Base-by-base conservation (phyloP, 2,113 vertebrate genomes). In the Hylia prasina region DNA sequence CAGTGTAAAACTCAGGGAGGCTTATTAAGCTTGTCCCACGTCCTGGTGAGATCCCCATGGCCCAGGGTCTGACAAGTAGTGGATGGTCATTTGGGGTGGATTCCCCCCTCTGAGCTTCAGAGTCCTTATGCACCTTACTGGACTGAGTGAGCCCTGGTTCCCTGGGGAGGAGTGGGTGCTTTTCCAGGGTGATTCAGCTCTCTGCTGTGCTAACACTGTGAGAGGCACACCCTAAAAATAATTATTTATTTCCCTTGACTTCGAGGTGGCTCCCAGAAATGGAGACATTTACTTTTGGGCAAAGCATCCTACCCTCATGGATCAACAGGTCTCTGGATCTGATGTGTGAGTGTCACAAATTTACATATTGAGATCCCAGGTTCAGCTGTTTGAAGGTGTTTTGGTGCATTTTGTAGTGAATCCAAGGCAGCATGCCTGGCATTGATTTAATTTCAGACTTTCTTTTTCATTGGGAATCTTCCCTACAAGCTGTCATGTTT, bases 381-480 rank as follows among this genome's bases (percentile, higher is more conserved):
- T 47, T 91, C 39, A 33, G 19, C 39, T 53, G 56, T 87, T 51
- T 69, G 44, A 64, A 88, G 53, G 61, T 45, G 57, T 30, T 87
- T 89, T 66, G 24, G 28, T 78, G 8, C 4, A 10, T 3, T 65
- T 79, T 66, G 7, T 15, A 39, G 20, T 22, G 51, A 56, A 47
- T 39, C 33, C 53, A 70, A 75, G 31, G 47, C 69, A 65, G 13
- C 13, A 11, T 65, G 51, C 16, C 79, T 78, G 79, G 24, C 56
- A 60, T 23, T 72, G 44, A 60, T 66, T 94, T 86, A 42, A 57
- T 91, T 82, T 79, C 68, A 87, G 76, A n/a, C 56, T 35, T 72
- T 30, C 28, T 50, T 80, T 90, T 87, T 79, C 53, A 21, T n/a
- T 4, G 3, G 42, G 27, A 73, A 73, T 40, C 45, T 54, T 75